These are phyloP conservation scores for Australoheros facetus DNA, from an alignment of 2,797 vertebrate species.

Conservation along the genomic window DNA sequence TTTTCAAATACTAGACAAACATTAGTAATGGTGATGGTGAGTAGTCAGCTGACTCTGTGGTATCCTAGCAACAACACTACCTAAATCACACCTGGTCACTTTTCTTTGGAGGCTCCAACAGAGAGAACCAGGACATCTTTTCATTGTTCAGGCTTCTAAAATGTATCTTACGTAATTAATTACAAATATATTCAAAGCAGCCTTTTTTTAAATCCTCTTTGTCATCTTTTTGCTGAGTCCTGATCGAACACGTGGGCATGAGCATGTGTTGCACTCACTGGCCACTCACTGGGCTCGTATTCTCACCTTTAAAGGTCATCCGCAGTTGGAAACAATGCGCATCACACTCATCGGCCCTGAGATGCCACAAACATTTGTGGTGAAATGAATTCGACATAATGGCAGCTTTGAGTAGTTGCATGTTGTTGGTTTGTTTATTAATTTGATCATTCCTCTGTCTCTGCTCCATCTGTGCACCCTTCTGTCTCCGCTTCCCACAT, in stretches of 20 bases:
- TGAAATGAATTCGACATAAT: conserved; percentile 16
- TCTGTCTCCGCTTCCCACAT: conserved; percentile 71
- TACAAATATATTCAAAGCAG: background rate
- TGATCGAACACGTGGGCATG: conserved; percentile 10
- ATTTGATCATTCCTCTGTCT: conserved; percentile 57
- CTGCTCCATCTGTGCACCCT: conserved; percentile 67
- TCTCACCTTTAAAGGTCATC: conserved; percentile 42
- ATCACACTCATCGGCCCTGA: conserved; percentile 4
- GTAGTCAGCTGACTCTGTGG: conserved; percentile 16
- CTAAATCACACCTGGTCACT: background rate
- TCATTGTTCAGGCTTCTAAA: conserved; percentile 5
- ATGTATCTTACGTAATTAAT: background rate
- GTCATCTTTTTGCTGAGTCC: conserved; percentile 2
- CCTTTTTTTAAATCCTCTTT: background rate
- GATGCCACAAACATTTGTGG: conserved; percentile 22
- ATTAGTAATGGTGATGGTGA: background rate
- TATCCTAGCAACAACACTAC: conserved; percentile 51
- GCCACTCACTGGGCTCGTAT: conserved; percentile 21
- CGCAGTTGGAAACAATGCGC: conserved; percentile 11
- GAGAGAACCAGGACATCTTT: background rate
- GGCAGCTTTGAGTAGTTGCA: conserved; percentile 25
- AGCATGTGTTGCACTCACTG: conserved; percentile 14
- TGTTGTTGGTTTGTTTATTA: conserved; percentile 49
- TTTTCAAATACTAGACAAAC: background rate
- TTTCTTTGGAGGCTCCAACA: conserved; percentile 1